A percentile compares a stretch with the other conserved stretches of the same genome.
These are phyloP conservation scores for Cervus canadensis DNA, from an alignment of 2,113 vertebrate genomes.

Conservation along the genomic window DNA sequence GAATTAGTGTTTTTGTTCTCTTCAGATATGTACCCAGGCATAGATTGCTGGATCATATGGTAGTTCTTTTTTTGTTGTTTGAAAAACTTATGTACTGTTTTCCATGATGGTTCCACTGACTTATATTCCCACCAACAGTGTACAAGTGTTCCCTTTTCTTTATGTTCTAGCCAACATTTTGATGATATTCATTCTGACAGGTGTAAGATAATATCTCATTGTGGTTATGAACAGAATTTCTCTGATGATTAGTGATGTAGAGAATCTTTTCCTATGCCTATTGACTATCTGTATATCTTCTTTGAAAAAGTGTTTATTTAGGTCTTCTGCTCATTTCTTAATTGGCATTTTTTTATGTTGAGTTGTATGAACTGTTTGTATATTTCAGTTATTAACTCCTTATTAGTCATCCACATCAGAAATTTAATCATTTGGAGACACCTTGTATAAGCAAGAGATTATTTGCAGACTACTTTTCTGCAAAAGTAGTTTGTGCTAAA, in stretches of 20 bases:
- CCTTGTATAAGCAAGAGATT: neutral
- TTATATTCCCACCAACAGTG: neutral
- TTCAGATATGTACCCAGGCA: neutral
- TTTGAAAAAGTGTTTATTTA: neutral
- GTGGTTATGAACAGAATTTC: neutral
- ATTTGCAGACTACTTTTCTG: neutral
- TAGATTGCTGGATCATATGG: neutral
- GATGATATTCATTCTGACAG: neutral
- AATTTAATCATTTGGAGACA: slow-evolving; percentile 18
- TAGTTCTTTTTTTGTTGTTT: neutral
- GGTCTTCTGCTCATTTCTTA: neutral
- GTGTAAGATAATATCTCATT: neutral
- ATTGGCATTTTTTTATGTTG: neutral
- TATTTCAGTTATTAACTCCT: neutral
- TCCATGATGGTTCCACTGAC: neutral
- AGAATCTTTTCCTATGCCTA: neutral
- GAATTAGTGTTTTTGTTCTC: neutral
- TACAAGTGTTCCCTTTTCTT: neutral
- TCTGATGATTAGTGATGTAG: neutral
- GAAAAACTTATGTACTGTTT: neutral
- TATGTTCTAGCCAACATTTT: neutral
- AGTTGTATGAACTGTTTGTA: neutral
- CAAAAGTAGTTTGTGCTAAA: neutral
- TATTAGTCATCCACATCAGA: neutral
- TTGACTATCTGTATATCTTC: neutral